A percentile compares a stretch with the other conserved stretches of the same genome.
Evolutionary conservation across 2,797 vertebrate species (phyloP).

Genomic region (Lagorchestes hirsutus): DNA sequence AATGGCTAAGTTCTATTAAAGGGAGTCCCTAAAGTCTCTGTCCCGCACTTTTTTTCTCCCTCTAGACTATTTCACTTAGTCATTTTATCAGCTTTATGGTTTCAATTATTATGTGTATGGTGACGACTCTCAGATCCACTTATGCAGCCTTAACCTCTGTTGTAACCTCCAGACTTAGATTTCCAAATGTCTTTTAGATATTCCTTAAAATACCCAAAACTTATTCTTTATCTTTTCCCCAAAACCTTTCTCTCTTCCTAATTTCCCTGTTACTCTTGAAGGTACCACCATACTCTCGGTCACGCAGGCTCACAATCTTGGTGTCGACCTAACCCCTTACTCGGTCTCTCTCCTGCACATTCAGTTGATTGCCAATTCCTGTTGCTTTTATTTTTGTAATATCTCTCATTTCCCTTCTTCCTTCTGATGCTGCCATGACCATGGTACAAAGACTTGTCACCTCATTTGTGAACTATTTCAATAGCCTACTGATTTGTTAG

Average conservation of each 20-base stretch:
- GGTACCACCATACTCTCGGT: not conserved
- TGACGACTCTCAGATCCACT: not conserved
- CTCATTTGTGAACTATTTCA: not conserved
- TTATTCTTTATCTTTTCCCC: not conserved
- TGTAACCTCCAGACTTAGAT: not conserved
- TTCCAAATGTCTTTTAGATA: not conserved
- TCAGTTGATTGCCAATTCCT: not conserved
- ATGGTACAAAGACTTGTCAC: not conserved
- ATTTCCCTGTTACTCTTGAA: not conserved
- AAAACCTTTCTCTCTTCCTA: not conserved
- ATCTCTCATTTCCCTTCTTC: not conserved
- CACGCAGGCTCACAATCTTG: not conserved
- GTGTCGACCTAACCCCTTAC: not conserved
- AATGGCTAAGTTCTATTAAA: not conserved
- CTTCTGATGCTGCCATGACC: not conserved
- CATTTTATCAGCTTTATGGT: not conserved
- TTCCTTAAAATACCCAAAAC: not conserved
- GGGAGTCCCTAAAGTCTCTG: not conserved
- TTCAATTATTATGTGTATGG: not conserved
- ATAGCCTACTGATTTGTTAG: not conserved
- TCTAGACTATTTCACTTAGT: not conserved
- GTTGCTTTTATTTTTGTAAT: not conserved
- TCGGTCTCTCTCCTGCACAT: not conserved
- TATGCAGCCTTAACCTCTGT: not conserved
- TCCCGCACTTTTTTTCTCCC: not conserved